Evolutionary conservation across 2,888 invertebrate genomes (phyloP), one percentile per base, ranked within the genome.

Genomic region (Agonopterix subpropinquella): DNA sequence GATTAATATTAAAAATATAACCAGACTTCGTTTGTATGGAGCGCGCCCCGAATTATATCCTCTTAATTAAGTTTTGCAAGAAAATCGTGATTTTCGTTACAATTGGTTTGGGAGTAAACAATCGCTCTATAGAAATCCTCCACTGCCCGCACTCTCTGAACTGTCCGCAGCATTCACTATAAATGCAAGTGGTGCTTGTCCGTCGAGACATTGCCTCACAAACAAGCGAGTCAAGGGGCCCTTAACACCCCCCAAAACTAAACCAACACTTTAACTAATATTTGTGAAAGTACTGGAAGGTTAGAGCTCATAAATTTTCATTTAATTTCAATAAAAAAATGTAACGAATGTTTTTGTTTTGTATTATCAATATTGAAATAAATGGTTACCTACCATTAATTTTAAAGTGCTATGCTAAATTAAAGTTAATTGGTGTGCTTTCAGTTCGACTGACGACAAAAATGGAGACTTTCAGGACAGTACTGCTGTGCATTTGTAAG

Each of bases 231-330:
- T 64, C 57, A 72, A 78, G 85, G 86, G 82, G 67, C 67, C 58
- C 53, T 50, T 48, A 52, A 64, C 68, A 11, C 4, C 75, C 78
- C 82, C 73, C 59, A 53, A 47, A 61, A 68, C 71, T 67, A 66
- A 73, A 68, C 64, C 69, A 52, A 72, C 61, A 59, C 53, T 28
- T 51, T 59, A 64, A 58, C 61, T 70, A 70, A 62, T 54, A 54
- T 55, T 73, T 69, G 87, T 81, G 80, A 86, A 84, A 81, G 73
- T 83, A 70, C 63, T 83, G 81, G 78, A 75, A 87, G 86, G 86
- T 77, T 70, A 64, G 70, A 53, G 18, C 42, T 49, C 42, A 11
- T 28, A 28, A 44, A 46, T 36, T 18, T 48, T 35, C 13, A 2
- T 2, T 18, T 18, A 18, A 18, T 18, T 18, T 18, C 4, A 11